These are phyloP conservation scores for Thunnus albacares DNA, from an alignment of 2,797 vertebrate species.

Conservation along the genomic window DNA sequence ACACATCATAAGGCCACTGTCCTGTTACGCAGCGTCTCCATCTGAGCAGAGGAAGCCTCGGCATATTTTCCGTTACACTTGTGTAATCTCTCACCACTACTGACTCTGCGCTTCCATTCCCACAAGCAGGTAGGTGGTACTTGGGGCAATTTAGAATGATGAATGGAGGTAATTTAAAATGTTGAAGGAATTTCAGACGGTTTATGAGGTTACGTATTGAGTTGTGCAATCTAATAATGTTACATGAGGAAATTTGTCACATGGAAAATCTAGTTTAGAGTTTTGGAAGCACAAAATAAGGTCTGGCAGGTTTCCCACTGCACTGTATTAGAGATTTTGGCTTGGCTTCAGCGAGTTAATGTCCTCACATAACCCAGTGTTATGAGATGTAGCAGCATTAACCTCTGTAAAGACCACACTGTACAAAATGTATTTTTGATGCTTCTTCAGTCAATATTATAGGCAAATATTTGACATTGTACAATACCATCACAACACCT, in stretches of 20 bases:
- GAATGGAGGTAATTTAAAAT: conserved; percentile 30
- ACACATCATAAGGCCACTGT: conserved; percentile 50
- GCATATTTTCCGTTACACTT: conserved; percentile 4
- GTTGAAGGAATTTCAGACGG: neutral
- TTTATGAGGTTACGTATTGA: conserved; percentile 1
- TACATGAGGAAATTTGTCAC: neutral
- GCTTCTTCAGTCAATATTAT: neutral
- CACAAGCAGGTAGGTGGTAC: conserved; percentile 67
- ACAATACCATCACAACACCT: neutral
- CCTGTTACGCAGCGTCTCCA: neutral
- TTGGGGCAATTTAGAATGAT: conserved; percentile 32
- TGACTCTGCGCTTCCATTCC: conserved; percentile 17
- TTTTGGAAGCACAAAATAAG: neutral
- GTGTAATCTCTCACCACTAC: conserved; percentile 22
- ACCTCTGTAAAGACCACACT: neutral
- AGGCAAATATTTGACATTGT: neutral
- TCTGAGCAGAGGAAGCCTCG: conserved; percentile 8
- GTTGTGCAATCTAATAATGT: neutral
- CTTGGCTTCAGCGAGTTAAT: conserved; percentile 1
- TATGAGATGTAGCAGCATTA: neutral
- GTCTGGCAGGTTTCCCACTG: neutral
- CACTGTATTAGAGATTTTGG: neutral
- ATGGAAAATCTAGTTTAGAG: neutral
- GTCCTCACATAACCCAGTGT: neutral
- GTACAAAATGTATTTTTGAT: neutral